Percentiles rank a stretch among this genome's conserved stretches.
Evolutionary conservation across 2,113 vertebrate genomes (phyloP).

Genomic region (Helogale parvula): DNA sequence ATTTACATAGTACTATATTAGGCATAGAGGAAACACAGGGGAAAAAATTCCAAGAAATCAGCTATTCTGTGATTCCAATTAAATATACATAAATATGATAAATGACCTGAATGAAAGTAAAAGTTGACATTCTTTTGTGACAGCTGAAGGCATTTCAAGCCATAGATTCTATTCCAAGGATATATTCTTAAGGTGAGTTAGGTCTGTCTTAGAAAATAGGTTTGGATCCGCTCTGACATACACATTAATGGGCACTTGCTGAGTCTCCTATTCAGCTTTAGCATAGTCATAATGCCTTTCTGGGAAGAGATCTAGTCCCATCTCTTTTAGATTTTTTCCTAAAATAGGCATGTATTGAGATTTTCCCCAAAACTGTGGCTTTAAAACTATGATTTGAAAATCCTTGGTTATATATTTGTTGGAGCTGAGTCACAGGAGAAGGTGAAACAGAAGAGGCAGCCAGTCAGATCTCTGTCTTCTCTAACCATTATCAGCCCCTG

Average conservation of each 20-base stretch:
- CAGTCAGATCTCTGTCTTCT: background rate
- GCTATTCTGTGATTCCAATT: background rate
- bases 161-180: background rate
- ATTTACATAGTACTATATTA: background rate
- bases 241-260: background rate
- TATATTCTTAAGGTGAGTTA: background rate
- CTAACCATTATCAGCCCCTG: background rate
- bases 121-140: background rate
- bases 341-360: background rate
- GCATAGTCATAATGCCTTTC: background rate
- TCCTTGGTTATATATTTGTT: background rate
- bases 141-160: background rate
- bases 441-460: background rate
- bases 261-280: background rate
- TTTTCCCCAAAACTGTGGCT: background rate
- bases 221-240: background rate
- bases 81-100: background rate
- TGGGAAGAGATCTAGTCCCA: background rate
- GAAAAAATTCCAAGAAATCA: background rate
- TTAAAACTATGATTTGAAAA: background rate
- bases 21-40: background rate
- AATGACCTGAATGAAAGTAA: background rate
- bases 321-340: background rate
- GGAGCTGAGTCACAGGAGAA: fast-evolving
- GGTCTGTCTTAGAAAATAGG: background rate